phyloP scores from a whole-genome alignment of 2,888 invertebrate species.

The Drosophila nr. fundita region DNA sequence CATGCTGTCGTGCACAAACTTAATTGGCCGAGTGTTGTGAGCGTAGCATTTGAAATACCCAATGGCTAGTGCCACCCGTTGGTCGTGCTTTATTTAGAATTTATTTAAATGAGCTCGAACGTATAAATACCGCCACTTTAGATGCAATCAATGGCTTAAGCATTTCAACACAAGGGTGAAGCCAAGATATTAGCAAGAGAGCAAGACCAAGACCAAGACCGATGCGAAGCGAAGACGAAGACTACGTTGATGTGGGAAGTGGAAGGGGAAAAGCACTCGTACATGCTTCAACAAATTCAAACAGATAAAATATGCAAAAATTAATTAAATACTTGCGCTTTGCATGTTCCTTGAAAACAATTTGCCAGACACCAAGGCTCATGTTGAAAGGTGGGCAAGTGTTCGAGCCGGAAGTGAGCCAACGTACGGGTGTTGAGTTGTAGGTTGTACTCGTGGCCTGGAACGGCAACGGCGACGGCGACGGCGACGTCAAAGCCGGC shows the following conservation, averaged over 20 bases:
- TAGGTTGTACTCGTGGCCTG: constrained; percentile 60
- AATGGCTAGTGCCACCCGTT: constrained; percentile 29
- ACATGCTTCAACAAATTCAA: constrained; percentile 82
- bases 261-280: constrained; percentile 47
- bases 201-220: constrained; percentile 8
- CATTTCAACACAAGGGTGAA: constrained; percentile 74
- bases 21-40: constrained; percentile 67
- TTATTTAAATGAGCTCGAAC: constrained; percentile 78
- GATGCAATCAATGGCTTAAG: constrained; percentile 80
- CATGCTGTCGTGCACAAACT: constrained; percentile 64
- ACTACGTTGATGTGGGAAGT: not conserved
- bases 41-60: constrained; percentile 29
- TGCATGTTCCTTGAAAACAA: constrained; percentile 82
- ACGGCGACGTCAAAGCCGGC: constrained; percentile 67
- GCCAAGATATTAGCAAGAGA: constrained; percentile 59
- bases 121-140: constrained; percentile 79
- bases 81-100: constrained; percentile 75
- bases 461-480: constrained; percentile 18
- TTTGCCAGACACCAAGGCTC: constrained; percentile 83
- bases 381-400: constrained; percentile 78
- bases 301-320: constrained; percentile 82
- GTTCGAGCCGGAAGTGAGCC: constrained; percentile 64
- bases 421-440: constrained; percentile 69
- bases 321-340: constrained; percentile 81
- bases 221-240: constrained; percentile 2